Evolutionary conservation across 2,113 vertebrate genomes (phyloP).

Genomic region (Lagopus leucura): DNA sequence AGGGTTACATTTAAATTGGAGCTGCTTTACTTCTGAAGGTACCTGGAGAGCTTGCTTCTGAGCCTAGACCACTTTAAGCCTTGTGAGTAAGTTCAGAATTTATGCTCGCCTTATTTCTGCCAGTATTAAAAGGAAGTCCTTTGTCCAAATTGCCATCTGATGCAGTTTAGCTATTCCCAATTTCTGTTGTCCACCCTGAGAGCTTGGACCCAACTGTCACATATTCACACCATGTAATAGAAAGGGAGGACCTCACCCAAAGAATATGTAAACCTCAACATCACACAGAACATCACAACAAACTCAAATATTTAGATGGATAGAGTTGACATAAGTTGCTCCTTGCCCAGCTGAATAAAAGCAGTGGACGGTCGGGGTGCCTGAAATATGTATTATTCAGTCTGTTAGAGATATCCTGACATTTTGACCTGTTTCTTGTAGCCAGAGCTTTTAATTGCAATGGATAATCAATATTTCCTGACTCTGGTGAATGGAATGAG

Average conservation of each 20-base stretch:
- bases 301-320: neutral
- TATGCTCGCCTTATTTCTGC: neutral
- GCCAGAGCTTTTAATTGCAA: conserved; percentile 2
- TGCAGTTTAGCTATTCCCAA: neutral
- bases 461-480: conserved; percentile 14
- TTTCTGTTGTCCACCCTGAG: neutral
- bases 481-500: neutral
- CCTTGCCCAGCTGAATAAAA: neutral
- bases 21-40: neutral
- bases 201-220: neutral
- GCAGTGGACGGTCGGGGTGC: neutral
- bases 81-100: neutral
- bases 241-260: neutral
- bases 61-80: neutral
- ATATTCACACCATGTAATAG: neutral
- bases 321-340: neutral
- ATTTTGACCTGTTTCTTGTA: conserved; percentile 3
- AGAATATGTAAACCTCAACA: accelerated
- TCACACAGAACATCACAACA: accelerated
- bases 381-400: neutral
- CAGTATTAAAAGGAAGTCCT: neutral
- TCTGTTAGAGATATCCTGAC: neutral
- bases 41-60: neutral
- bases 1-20: neutral
- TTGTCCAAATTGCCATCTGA: neutral